These are phyloP conservation scores for Colostygia pectinataria DNA, from an alignment of 2,888 invertebrate species.

Conservation along the genomic window DNA sequence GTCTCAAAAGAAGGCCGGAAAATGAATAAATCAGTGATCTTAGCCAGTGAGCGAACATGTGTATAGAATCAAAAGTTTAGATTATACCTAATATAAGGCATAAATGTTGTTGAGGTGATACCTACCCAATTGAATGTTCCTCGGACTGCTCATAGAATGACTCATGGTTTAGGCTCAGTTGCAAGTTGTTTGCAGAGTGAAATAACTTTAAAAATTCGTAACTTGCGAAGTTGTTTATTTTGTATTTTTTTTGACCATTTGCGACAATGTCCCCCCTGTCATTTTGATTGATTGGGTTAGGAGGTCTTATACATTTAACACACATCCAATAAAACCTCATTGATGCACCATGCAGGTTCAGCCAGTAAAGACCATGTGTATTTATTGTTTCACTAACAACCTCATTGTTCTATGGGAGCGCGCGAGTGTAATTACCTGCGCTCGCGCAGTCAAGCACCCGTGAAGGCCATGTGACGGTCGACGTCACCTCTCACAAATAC, in stretches of 20 bases:
- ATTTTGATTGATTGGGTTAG: constrained; percentile 7
- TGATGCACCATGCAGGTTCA: neutral
- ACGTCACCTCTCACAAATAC: constrained; percentile 59
- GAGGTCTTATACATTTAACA: constrained; percentile 3
- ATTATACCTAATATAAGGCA: too few species aligned
- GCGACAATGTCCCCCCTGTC: constrained; percentile 8
- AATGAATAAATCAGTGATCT: too few species aligned
- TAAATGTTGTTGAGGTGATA: neutral
- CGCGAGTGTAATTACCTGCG: constrained; percentile 41
- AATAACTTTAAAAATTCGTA: constrained; percentile 5
- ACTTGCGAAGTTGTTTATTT: constrained; percentile 8
- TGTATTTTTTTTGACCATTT: constrained; percentile 12
- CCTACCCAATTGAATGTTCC: constrained; percentile 74
- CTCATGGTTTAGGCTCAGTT: constrained; percentile 51
- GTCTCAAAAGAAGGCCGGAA: too few species aligned
- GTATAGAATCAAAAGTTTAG: too few species aligned
- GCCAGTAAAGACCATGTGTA: neutral
- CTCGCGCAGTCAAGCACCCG: constrained; percentile 61
- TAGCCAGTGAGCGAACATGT: too few species aligned
- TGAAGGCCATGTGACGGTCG: constrained; percentile 67
- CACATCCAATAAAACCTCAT: constrained; percentile 12
- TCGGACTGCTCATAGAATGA: constrained; percentile 76
- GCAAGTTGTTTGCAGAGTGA: neutral
- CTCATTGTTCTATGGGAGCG: constrained; percentile 29
- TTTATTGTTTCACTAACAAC: constrained; percentile 26